These are phyloP conservation scores for Pterois miles DNA, from an alignment of 2,797 vertebrate genomes.

Conservation along the genomic window DNA sequence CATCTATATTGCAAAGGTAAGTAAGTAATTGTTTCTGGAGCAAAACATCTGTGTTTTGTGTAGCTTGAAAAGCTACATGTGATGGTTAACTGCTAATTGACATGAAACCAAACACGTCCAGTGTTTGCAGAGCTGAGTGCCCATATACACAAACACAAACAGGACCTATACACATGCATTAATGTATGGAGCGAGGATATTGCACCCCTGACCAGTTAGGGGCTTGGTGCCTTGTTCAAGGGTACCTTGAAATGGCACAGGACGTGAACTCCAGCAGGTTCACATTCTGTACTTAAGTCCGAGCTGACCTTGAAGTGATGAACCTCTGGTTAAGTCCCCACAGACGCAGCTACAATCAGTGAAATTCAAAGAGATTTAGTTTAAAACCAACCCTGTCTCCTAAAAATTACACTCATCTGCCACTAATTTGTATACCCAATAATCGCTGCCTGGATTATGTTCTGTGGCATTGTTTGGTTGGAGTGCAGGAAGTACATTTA, in stretches of 20 bases:
- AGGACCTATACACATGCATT: background rate
- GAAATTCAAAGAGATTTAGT: background rate
- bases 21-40: background rate
- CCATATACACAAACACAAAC: background rate
- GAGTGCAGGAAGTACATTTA: background rate
- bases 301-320: background rate
- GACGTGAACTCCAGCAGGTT: background rate
- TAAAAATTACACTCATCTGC: background rate
- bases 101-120: background rate
- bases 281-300: background rate
- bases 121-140: background rate
- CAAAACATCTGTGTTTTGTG: background rate
- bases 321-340: background rate
- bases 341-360: background rate
- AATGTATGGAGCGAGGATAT: background rate
- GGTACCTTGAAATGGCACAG: background rate
- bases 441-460: background rate
- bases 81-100: background rate
- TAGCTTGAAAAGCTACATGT: background rate
- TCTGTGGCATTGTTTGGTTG: background rate
- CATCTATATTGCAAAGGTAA: background rate
- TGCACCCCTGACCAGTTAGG: background rate
- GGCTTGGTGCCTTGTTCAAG: background rate
- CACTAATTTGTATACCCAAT: background rate
- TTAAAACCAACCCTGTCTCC: background rate